These are phyloP conservation scores for Lophochroa leadbeateri DNA, from an alignment of 2,113 vertebrate species.

Conservation along the genomic window DNA sequence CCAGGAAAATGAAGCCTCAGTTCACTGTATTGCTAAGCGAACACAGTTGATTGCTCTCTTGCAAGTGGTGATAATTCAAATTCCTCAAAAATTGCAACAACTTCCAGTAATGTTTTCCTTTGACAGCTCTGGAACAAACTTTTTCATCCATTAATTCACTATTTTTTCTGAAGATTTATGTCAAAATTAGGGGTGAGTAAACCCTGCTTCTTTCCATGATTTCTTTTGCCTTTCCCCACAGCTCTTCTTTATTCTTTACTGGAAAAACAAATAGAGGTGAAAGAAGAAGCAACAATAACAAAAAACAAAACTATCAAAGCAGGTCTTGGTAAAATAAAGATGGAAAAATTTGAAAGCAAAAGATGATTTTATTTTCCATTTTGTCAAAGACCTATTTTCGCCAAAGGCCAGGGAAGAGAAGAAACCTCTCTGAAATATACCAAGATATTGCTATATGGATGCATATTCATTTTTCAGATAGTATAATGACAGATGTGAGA, in stretches of 20 bases:
- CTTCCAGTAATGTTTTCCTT: constrained; percentile 1
- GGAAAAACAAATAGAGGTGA: not conserved
- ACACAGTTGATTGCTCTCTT: not conserved
- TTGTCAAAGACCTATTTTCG: not conserved
- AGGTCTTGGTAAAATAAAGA: not conserved
- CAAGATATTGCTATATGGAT: not conserved
- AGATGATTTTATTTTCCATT: not conserved
- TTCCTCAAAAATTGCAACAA: constrained; percentile 6
- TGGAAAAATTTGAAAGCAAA: not conserved
- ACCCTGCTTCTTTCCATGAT: not conserved
- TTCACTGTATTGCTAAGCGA: not conserved
- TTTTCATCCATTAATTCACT: constrained; percentile 10
- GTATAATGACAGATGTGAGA: not conserved
- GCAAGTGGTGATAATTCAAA: not conserved
- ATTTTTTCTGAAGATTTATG: not conserved
- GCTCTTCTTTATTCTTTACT: not conserved
- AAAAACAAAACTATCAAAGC: not conserved
- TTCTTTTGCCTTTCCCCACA: not conserved
- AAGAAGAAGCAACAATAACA: not conserved
- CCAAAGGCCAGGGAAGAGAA: not conserved
- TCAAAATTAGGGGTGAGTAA: not conserved
- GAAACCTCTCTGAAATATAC: not conserved
- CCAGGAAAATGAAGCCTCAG: not conserved
- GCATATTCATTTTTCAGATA: not conserved
- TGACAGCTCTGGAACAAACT: not conserved